Evolutionary conservation across 1,140 invertebrate genomes (phyloP).

Genomic region (Triops cancriformis): DNA sequence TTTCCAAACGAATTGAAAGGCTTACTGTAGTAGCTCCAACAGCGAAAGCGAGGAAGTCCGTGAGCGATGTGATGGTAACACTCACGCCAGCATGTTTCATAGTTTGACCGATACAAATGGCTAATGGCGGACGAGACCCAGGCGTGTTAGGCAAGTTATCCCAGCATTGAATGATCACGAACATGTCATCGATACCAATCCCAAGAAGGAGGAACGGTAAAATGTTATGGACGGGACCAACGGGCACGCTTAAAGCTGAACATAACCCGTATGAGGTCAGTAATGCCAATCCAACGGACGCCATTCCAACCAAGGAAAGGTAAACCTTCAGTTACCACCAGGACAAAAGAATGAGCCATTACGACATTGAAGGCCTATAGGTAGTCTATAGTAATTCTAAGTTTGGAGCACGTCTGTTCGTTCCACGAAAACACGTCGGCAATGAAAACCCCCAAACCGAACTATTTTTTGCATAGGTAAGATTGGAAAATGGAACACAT

Average conservation of each 20-base stretch:
- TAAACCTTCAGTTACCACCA: conserved; percentile 39
- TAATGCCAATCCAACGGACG: conserved; percentile 65
- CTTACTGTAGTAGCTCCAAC: conserved; percentile 57
- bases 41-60: conserved; percentile 67
- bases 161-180: conserved; percentile 57
- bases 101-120: conserved; percentile 54
- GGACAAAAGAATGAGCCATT: too few species aligned
- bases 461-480: too few species aligned
- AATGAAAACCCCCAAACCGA: too few species aligned
- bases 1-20: neutral
- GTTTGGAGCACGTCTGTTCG: too few species aligned
- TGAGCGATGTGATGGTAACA: conserved; percentile 72
- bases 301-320: conserved; percentile 54
- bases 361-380: too few species aligned
- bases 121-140: conserved; percentile 38
- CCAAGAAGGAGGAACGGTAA: conserved; percentile 73
- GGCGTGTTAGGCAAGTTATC: conserved; percentile 30
- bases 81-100: conserved; percentile 70
- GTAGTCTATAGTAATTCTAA: too few species aligned
- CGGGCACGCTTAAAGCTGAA: conserved; percentile 60
- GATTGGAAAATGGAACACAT: too few species aligned
- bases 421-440: too few species aligned
- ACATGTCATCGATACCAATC: conserved; percentile 70
- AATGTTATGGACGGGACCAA: conserved; percentile 70
- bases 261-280: conserved; percentile 60